Evolutionary conservation across 2,888 invertebrate species (phyloP).

Genomic region (Drosophila putrida): DNA sequence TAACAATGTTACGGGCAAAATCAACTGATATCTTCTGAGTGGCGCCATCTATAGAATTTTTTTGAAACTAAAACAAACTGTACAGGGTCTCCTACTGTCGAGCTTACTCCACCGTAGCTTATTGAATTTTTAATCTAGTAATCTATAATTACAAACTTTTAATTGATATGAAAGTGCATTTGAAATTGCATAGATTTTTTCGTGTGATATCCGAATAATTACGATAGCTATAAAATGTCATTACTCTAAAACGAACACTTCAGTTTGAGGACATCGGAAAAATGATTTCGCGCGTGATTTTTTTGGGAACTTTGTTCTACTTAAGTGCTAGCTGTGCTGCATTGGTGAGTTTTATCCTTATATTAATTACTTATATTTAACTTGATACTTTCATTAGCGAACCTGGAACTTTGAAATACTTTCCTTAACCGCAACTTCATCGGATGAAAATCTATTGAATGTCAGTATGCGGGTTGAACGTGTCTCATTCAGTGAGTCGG

Average conservation of each 20-base stretch:
- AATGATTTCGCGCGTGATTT: neutral
- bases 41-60: too few species aligned
- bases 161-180: too few species aligned
- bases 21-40: too few species aligned
- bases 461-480: neutral
- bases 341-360: neutral
- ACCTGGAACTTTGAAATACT: neutral
- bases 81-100: too few species aligned
- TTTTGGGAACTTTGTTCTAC: neutral
- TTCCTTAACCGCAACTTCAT: neutral
- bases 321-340: neutral
- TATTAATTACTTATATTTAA: neutral
- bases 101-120: too few species aligned
- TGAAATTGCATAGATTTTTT: too few species aligned
- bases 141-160: too few species aligned
- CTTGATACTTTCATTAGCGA: neutral
- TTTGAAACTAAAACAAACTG: too few species aligned
- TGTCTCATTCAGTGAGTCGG: neutral
- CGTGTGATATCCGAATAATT: neutral
- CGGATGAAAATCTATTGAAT: neutral
- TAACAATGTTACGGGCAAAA: too few species aligned
- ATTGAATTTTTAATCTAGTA: too few species aligned
- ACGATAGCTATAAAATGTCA: too few species aligned
- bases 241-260: neutral
- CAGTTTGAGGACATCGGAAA: neutral